Percentiles rank a stretch among this genome's conserved stretches.
Evolutionary conservation across 2,113 vertebrate species (phyloP).

Genomic region (Zapus hudsonius): DNA sequence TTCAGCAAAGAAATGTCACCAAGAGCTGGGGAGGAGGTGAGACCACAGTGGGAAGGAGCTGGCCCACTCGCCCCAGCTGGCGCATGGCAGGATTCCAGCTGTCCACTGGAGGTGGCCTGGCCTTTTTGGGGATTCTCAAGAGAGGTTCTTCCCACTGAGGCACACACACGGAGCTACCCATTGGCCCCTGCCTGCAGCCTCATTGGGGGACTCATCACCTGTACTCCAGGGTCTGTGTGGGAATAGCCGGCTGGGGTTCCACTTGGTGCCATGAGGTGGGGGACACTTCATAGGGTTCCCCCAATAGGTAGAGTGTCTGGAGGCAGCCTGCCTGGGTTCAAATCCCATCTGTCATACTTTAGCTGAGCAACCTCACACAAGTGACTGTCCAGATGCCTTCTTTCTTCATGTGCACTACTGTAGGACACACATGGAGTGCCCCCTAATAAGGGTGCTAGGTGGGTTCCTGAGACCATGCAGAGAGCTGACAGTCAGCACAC

Average conservation of each 20-base stretch:
- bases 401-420: neutral
- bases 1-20: neutral
- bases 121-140: neutral
- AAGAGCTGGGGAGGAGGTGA: neutral
- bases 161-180: fast-evolving
- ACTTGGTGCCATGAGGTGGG: neutral
- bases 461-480: neutral
- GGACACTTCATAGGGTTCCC: neutral
- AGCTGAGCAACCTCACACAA: neutral
- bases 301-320: fast-evolving
- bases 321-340: neutral
- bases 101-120: neutral
- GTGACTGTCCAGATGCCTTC: neutral
- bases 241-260: too few species aligned
- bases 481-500: neutral
- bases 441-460: neutral
- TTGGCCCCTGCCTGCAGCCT: neutral
- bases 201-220: neutral
- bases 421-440: fast-evolving
- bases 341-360: neutral
- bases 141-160: neutral
- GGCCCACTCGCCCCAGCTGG: neutral
- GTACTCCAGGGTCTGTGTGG: neutral
- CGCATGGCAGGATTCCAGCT: neutral
- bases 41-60: neutral